Percentiles rank a stretch among this genome's conserved stretches.
phyloP scores from a whole-genome alignment of 1,140 invertebrate genomes.

The Zaprionus capensis region DNA sequence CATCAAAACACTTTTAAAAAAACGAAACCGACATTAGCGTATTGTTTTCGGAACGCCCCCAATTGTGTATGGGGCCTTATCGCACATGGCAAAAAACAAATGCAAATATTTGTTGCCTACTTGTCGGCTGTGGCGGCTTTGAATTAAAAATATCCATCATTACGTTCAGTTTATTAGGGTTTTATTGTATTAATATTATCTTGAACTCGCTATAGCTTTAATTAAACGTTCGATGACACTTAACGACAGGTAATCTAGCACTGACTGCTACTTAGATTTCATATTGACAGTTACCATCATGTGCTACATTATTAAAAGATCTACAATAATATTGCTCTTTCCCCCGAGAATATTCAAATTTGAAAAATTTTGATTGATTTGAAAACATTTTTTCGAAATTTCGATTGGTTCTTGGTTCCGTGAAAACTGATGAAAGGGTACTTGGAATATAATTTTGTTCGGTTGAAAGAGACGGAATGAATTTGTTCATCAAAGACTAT shows the following conservation, averaged over 20 bases:
- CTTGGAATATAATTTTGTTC: neutral
- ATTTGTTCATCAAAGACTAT: neutral
- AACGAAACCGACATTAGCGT: neutral
- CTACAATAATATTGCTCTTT: neutral
- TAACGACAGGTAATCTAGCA: conserved; percentile 46
- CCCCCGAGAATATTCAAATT: neutral
- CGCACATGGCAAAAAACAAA: conserved; percentile 29
- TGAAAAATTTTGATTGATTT: neutral
- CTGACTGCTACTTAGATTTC: conserved; percentile 47
- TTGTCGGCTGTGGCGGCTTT: conserved; percentile 22
- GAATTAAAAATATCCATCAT: conserved; percentile 19
- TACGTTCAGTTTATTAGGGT: conserved; percentile 25
- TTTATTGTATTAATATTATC: conserved; percentile 51
- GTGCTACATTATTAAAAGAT: neutral
- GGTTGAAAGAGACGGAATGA: neutral
- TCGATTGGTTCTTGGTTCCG: neutral
- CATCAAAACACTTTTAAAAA: neutral
- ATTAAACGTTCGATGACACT: conserved; percentile 66
- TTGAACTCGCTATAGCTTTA: conserved; percentile 60
- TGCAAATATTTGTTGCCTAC: conserved; percentile 73
- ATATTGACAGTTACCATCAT: conserved; percentile 28
- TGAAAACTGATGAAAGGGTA: neutral
- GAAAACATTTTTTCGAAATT: neutral
- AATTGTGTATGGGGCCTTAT: neutral
- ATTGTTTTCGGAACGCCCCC: conserved; percentile 19